Evolutionary conservation across 2,113 vertebrate genomes (phyloP), one percentile per base, ranked within the genome.

Genomic region (Tetrao urogallus): DNA sequence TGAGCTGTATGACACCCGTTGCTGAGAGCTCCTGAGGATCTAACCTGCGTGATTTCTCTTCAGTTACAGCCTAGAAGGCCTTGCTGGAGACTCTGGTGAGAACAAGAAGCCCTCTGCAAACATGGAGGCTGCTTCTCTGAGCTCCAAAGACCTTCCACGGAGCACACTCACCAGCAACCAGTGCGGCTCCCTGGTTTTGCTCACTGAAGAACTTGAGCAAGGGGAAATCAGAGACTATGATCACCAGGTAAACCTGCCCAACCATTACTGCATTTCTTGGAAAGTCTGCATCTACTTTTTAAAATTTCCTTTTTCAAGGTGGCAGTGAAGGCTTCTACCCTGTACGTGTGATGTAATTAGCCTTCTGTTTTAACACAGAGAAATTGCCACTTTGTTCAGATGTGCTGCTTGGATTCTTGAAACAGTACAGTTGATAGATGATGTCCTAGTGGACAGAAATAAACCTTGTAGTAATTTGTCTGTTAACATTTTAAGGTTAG

Each of bases 61-160:
- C 92, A 99, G 99, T 98, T 99, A 99, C 98, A 99, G 99, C 95
- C 94, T 99, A 28, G 99, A 99, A 98, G 99, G 99, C 57, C 98
- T 99, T 86, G 96, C 98, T 15, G 98, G 98, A 40, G 98, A 89
- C 52, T 91, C 97, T 32, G 94, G 88, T 30, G 97, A 98, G 22
- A 98, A 96, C 84, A 98, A 95, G 61, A 98, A 98, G 75, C 95
- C 97, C 2, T 97, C 98, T 36, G 54, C 94, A 8, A 86, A 93
- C 36, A 96, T 97, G 52, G 97, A 98, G 54, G 77, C 91, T 7
- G 90, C 95, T 82, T 94, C 98, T 66, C 82, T 95, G 60, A 85
- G 88, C 60, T 70, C 95, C 69, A 97, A 97, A 84, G 97, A 98
- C 19, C 97, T 97, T 43, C 95, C 96, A 52, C 95, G 96, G 64